Base-by-base conservation (phyloP, 2,797 vertebrate genomes). In the Nannoperca obscura region DNA sequence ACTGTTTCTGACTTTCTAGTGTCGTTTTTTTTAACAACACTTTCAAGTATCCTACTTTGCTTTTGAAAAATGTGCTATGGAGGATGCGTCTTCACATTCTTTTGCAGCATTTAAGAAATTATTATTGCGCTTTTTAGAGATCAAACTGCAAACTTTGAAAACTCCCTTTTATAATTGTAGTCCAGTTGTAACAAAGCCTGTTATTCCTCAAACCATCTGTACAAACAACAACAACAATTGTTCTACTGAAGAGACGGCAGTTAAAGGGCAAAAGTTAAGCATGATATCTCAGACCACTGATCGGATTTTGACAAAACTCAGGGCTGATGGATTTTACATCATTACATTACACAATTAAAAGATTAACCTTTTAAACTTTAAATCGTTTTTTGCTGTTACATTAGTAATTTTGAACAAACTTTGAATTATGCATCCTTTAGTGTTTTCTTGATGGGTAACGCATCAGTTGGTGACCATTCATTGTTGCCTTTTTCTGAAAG, bases 1-100 rank as follows among this genome's bases (percentile, higher is more conserved):
- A 77, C 32, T 20, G 34, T 11, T 36, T 66, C 17, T 7, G 38
- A 24, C 24, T 65, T 38, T 10, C 36, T 36, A 10, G n/a, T 80
- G 60, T 87, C 40, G 71, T 68, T 57, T 76, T 54, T 54, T 55
- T 40, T 22, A 24, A 71, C 15, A 40, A 20, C 69, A 40, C 47
- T 60, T 32, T 19, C 14, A 5, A 24, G 8, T 13, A 6, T 84
- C 13, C 46, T 14, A 42, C 11, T 70, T 69, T 62, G 55, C 42
- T 61, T 49, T 49, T 30, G 32, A 58, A 12, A 53, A 42, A 32
- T 58, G 32, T 24, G 58, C 36, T 15, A 57, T 1, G 13, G 20
- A 7, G 54, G 14, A 14, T 38, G 15, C 61, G 20, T 57, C 9
- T 61, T 30, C 34, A 53, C 15, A 30, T 38, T 32, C 7, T 38